Base-by-base conservation (phyloP, 2,113 vertebrate species). In the Alligator mississippiensis region DNA sequence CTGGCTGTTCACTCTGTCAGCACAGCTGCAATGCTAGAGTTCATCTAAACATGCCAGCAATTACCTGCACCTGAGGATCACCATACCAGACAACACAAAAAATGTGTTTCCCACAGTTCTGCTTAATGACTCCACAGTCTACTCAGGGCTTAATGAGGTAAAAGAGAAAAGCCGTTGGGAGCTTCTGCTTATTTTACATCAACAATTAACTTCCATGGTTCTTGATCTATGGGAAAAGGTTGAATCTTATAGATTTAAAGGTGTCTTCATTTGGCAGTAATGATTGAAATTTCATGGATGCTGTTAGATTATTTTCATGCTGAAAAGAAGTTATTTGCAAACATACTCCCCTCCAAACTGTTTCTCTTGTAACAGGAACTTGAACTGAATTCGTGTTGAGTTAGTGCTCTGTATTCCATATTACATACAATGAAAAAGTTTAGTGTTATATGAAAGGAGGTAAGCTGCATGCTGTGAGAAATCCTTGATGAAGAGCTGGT, bases 91-190 rank as follows among this genome's bases (percentile, higher is more conserved):
- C 87, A 84, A 22, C 59, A 81, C 64, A 84, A 89, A 96, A 93
- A 92, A 82, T 5, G 17, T 63, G 86, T 96, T 94, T 83, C 83
- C 68, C 80, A 88, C 77, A 22, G 83, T 82, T 92, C 94, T 95
- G 72, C 88, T 85, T 84, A 85, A 93, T 91, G 87, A 75, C 34
- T 18, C 34, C 90, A 62, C 84, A 93, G 87, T 93, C 94, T 92
- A 22, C 93, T 93, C 93, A 83, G 84, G 72, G 63, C 59, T 96
- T 94, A 96, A 96, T 94, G 94, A 97, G 78, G 72, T 90, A 89
- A 96, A 97, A 95, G 85, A 85, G 54, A 87, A 96, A 97, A 97
- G 17, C 87, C 94, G 78, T 57, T 89, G 60, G 88, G 82, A 93
- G 28, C 17, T 21, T 68, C 58, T 97, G 64, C 47, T 90, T 88